Conservation (phyloP, 2,113 vertebrate species). For the Ahaetulla prasina region DNA sequence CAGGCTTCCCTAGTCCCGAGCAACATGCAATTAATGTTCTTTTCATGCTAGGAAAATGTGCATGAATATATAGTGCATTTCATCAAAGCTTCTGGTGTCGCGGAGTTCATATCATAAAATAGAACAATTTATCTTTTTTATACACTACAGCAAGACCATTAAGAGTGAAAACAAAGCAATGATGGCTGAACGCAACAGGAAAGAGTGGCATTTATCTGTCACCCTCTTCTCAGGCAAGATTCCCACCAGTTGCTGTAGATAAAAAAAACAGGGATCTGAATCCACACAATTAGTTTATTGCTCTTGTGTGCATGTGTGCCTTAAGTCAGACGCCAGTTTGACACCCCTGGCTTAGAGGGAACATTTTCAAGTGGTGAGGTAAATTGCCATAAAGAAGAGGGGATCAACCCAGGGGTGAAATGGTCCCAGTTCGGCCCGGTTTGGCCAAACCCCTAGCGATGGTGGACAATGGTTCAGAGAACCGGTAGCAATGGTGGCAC, state of each 20-base stretch:
- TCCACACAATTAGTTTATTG: constrained; percentile 33
- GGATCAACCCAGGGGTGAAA: too few relatives aligned
- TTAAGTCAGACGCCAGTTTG: too few relatives aligned
- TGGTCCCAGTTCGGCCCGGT: too few relatives aligned
- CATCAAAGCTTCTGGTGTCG: background rate
- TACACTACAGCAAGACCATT: constrained; percentile 30
- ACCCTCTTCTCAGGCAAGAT: background rate
- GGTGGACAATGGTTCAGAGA: too few relatives aligned
- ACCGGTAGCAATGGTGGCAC: too few relatives aligned
- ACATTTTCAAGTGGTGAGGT: too few relatives aligned
- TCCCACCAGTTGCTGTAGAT: background rate
- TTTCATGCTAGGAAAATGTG: background rate
- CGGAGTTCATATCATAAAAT: background rate
- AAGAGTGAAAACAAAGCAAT: background rate
- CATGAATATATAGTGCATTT: background rate
- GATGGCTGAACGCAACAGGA: constrained; percentile 28
- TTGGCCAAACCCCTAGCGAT: too few relatives aligned
- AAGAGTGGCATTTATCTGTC: background rate
- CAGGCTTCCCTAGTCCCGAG: background rate
- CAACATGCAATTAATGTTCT: background rate
- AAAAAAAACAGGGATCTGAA: constrained; percentile 48
- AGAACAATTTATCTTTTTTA: constrained; percentile 9
- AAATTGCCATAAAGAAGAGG: too few relatives aligned
- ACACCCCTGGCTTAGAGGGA: too few relatives aligned
- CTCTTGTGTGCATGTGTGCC: background rate